phyloP scores from a whole-genome alignment of 2,113 vertebrate genomes.

The human region GRCh38 chr5:106634501-106635000 shows the following conservation, averaged over 20 bases:
- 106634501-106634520: constrained; percentile 36
- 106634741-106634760: not conserved
- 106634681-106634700: not conserved
- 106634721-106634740: not conserved
- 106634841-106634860: not conserved
- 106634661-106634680: not conserved
- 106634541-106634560: constrained; percentile 37
- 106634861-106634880: not conserved
- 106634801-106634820: not conserved
- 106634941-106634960: not conserved
- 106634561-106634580: not conserved
- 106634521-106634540: constrained; percentile 1
- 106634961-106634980: not conserved
- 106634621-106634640: not conserved
- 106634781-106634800: not conserved
- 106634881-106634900: not conserved
- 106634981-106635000: not conserved
- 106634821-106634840: not conserved
- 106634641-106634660: not conserved
- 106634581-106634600: not conserved
- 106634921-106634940: not conserved
- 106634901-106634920: not conserved
- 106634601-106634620: constrained; percentile 2
- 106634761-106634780: not conserved
- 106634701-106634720: not conserved